Conservation (phyloP, 1,140 invertebrate genomes). For the Ladona fulva region DNA sequence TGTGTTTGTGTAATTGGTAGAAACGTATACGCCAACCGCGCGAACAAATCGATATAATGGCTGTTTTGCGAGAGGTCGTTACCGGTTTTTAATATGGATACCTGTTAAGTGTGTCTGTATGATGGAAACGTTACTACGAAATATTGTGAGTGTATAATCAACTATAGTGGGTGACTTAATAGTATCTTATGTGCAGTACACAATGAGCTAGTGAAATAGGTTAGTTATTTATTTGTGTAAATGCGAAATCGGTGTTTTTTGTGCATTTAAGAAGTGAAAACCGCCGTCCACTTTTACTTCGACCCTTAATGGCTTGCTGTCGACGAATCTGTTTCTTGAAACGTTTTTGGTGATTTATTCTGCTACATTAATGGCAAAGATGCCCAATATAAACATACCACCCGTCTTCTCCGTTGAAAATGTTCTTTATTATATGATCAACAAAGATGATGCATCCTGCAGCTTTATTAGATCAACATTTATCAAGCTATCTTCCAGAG, state of each 20-base stretch:
- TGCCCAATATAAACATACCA: too few relatives aligned
- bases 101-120: conserved; percentile 1
- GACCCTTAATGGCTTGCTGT: background rate
- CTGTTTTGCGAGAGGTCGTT: conserved; percentile 3
- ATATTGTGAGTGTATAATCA: background rate
- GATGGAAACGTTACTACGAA: background rate
- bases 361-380: too few relatives aligned
- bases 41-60: conserved; percentile 9
- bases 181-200: too few relatives aligned
- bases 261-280: background rate
- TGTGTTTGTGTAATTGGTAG: too few relatives aligned
- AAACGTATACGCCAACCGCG: background rate
- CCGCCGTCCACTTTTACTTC: background rate
- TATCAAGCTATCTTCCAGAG: background rate
- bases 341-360: too few relatives aligned
- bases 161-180: too few relatives aligned
- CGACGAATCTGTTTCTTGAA: background rate
- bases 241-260: background rate
- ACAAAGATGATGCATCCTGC: conserved; percentile 4
- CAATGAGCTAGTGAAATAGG: too few relatives aligned
- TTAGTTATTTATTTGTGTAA: too few relatives aligned
- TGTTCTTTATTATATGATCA: background rate
- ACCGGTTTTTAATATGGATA: conserved; percentile 10
- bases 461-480: background rate
- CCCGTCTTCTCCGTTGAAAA: background rate